These are phyloP conservation scores for Dolichotis patagonum DNA, from an alignment of 2,113 vertebrate genomes.

Conservation along the genomic window DNA sequence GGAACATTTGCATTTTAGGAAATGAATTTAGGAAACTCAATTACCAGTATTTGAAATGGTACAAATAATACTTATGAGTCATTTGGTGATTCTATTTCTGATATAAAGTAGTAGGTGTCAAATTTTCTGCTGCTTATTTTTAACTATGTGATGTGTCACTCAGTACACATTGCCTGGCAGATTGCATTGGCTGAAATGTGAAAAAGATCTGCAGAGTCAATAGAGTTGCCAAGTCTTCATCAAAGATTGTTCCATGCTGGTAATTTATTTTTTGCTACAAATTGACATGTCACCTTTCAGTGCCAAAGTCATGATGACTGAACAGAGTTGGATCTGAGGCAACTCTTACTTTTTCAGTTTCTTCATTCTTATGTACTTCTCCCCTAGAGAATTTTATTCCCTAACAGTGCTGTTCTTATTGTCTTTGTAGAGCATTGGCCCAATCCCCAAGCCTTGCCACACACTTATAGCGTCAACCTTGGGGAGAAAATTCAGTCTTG, in stretches of 20 bases:
- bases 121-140: slow-evolving; percentile 68
- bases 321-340: not conserved
- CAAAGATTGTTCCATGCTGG: slow-evolving; percentile 38
- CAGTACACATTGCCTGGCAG: not conserved
- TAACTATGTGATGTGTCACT: slow-evolving; percentile 29
- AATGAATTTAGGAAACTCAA: slow-evolving; percentile 49
- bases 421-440: not conserved
- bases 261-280: slow-evolving; percentile 53
- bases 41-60: slow-evolving; percentile 40
- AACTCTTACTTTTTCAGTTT: not conserved
- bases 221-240: slow-evolving; percentile 45
- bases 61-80: slow-evolving; percentile 64
- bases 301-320: not conserved
- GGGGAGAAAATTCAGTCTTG: not conserved
- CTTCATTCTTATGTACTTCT: not conserved
- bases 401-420: not conserved
- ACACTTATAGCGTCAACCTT: not conserved
- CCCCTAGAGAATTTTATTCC: slow-evolving; percentile 13
- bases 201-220: slow-evolving; percentile 29
- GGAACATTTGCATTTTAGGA: slow-evolving; percentile 15
- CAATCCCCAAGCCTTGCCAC: not conserved
- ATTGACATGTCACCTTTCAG: slow-evolving; percentile 18
- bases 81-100: slow-evolving; percentile 57
- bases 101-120: slow-evolving; percentile 56
- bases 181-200: not conserved